Percentiles rank a stretch among this genome's conserved stretches.
Evolutionary conservation across 1,140 invertebrate species (phyloP).

Genomic region (Gonatopus flavifemur): DNA sequence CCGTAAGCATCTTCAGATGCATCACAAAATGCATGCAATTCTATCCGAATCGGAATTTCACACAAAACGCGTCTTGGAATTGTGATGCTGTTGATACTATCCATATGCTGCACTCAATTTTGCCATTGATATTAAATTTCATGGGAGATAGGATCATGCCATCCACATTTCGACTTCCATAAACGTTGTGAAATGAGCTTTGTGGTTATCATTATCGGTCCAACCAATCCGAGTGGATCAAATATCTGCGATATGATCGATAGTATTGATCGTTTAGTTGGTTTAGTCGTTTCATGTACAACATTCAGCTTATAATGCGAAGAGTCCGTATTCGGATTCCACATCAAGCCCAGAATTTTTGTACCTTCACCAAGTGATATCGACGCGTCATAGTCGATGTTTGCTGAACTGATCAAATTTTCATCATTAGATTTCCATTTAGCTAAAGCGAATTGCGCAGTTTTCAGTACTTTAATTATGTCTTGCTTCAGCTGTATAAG

Average conservation of each 20-base stretch:
- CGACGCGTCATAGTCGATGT: no score
- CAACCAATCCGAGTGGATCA: background rate
- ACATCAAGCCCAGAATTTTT: no score
- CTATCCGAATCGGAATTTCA: background rate
- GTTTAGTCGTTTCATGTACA: background rate
- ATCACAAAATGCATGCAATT: background rate
- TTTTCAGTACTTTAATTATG: background rate
- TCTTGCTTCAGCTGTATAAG: slow-evolving; percentile 9
- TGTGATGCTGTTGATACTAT: background rate
- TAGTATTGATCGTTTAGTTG: background rate
- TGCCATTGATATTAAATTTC: background rate
- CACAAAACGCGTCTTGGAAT: background rate
- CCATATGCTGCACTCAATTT: background rate
- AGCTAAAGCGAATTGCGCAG: background rate
- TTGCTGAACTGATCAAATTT: background rate
- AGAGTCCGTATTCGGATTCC: no score
- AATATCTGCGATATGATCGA: no score
- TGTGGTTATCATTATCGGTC: background rate
- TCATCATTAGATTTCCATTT: background rate
- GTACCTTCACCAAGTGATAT: no score
- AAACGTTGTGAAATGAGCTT: background rate
- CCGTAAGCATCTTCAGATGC: background rate
- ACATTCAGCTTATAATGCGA: background rate
- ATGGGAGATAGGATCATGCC: background rate
- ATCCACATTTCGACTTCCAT: background rate